These are phyloP conservation scores for Euplagia quadripunctaria DNA, from an alignment of 2,888 invertebrate genomes.

Conservation along the genomic window DNA sequence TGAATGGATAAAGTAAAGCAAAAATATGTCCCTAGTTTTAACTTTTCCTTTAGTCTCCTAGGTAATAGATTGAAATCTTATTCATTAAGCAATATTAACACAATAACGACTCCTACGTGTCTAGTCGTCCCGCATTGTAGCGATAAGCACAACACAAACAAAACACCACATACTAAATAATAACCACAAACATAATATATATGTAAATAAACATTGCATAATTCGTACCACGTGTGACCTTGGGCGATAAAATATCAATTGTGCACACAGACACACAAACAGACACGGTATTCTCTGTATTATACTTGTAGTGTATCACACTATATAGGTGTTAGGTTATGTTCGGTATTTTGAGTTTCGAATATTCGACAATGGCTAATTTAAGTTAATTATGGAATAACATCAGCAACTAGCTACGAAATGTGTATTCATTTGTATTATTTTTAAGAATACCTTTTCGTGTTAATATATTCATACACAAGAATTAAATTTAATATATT, in stretches of 20 bases:
- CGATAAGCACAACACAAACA: not conserved
- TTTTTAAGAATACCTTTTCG: too few relatives aligned
- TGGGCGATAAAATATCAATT: slow-evolving; percentile 41
- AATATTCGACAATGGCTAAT: not conserved
- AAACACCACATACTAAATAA: slow-evolving; percentile 6
- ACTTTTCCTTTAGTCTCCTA: too few relatives aligned
- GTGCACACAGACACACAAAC: slow-evolving; percentile 29
- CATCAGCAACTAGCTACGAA: too few relatives aligned
- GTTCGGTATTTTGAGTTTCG: not conserved
- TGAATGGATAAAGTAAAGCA: too few relatives aligned
- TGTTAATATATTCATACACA: too few relatives aligned
- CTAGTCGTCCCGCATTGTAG: not conserved
- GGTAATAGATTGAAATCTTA: too few relatives aligned
- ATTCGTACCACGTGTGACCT: slow-evolving; percentile 48
- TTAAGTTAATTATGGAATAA: not conserved
- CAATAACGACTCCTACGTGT: slow-evolving; percentile 16
- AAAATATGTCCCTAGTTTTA: too few relatives aligned
- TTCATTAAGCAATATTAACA: not conserved
- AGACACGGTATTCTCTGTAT: slow-evolving; percentile 11
- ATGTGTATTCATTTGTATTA: too few relatives aligned
- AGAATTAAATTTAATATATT: too few relatives aligned
- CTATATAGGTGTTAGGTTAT: not conserved
- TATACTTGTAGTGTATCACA: not conserved
- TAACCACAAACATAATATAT: slow-evolving; percentile 1
- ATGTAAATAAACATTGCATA: slow-evolving; percentile 37